These are phyloP conservation scores for Apis florea DNA, from an alignment of 1,140 invertebrate species.

Conservation along the genomic window DNA sequence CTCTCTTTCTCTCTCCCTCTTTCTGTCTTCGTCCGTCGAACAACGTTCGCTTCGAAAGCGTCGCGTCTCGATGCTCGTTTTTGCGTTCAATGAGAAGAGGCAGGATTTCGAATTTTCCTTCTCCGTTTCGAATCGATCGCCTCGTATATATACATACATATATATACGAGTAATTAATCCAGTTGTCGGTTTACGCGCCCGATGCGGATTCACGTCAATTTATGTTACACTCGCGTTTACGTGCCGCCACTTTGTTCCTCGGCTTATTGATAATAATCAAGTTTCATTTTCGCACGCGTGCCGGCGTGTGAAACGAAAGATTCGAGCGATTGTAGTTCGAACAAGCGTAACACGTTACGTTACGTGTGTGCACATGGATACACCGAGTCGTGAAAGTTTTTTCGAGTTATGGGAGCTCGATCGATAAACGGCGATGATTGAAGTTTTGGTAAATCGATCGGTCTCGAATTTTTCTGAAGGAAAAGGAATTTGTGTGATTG, in stretches of 20 bases:
- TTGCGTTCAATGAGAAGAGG: background rate
- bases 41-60: background rate
- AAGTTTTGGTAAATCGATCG: too few relatives aligned
- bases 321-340: background rate
- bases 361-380: too few relatives aligned
- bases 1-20: background rate
- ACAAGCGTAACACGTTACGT: too few relatives aligned
- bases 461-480: too few relatives aligned
- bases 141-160: background rate
- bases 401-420: too few relatives aligned
- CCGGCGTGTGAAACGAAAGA: too few relatives aligned
- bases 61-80: background rate
- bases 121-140: background rate
- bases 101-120: background rate
- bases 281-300: background rate
- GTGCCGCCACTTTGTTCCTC: background rate
- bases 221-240: conserved; percentile 35
- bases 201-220: conserved; percentile 12
- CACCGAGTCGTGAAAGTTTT: too few relatives aligned
- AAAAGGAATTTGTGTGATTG: too few relatives aligned
- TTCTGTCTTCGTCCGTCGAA: background rate
- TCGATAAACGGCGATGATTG: too few relatives aligned
- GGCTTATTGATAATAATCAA: background rate
- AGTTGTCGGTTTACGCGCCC: background rate
- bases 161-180: conserved; percentile 24